Percentiles rank a stretch among this genome's conserved stretches.
Evolutionary conservation across 2,113 vertebrate species (phyloP).

Genomic region (Caloenas nicobarica): DNA sequence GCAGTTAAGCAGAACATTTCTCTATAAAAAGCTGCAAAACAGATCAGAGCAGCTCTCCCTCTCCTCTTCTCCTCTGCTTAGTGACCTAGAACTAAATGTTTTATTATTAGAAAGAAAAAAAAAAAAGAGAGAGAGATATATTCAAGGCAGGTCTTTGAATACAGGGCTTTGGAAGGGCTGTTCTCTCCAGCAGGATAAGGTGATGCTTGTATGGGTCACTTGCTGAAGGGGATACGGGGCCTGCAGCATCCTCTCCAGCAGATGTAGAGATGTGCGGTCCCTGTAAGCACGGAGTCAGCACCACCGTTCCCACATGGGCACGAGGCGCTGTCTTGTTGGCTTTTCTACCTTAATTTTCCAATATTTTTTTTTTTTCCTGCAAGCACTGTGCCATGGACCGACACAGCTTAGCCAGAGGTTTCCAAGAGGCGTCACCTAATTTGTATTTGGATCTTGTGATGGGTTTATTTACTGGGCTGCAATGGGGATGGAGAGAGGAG

Average conservation of each 20-base stretch:
- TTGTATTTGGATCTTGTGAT: too few relatives aligned
- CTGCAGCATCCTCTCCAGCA: background rate
- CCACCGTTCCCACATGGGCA: background rate
- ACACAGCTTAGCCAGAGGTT: too few relatives aligned
- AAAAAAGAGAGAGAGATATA: background rate
- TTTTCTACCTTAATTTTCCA: too few relatives aligned
- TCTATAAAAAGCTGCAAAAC: constrained; percentile 55
- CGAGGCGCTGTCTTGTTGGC: too few relatives aligned
- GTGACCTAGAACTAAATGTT: constrained; percentile 67
- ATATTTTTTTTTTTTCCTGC: too few relatives aligned
- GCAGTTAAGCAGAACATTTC: constrained; percentile 51
- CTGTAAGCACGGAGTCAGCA: background rate
- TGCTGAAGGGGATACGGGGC: background rate
- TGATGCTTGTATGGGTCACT: background rate
- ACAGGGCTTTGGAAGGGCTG: background rate
- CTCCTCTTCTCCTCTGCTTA: constrained; percentile 55
- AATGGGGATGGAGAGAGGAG: background rate
- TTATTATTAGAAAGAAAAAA: constrained; percentile 49
- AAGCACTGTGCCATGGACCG: too few relatives aligned
- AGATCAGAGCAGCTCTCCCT: constrained; percentile 35
- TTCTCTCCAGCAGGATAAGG: background rate
- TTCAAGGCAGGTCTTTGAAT: background rate
- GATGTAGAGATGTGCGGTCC: background rate
- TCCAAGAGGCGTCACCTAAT: too few relatives aligned
- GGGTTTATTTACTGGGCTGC: background rate